Conservation (phyloP, 2,888 invertebrate species). For the Chalcis sispes region DNA sequence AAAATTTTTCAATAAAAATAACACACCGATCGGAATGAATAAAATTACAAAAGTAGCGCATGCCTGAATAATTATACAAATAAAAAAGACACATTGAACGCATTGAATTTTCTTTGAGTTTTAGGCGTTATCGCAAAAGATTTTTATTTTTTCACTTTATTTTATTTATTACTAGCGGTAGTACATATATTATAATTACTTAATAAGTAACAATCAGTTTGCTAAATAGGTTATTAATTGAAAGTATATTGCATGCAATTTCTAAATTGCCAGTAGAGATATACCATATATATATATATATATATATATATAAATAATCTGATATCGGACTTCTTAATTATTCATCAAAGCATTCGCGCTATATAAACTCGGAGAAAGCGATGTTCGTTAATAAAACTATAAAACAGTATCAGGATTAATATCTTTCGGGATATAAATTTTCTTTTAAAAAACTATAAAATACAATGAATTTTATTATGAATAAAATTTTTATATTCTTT, state of each 20-base stretch:
- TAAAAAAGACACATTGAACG: no score
- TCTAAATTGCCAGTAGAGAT: not conserved
- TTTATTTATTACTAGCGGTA: not conserved
- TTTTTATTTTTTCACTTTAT: not conserved
- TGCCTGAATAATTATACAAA: no score
- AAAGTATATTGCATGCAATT: slow-evolving; percentile 5
- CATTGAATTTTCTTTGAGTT: no score
- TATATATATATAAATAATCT: slow-evolving; percentile 33
- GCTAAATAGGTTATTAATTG: slow-evolving; percentile 9
- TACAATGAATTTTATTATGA: no score
- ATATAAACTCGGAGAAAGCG: slow-evolving; percentile 33
- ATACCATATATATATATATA: no score
- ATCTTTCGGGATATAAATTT: no score
- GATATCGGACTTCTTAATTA: slow-evolving; percentile 38
- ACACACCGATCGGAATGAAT: no score
- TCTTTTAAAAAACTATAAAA: no score
- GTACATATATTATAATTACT: slow-evolving; percentile 5
- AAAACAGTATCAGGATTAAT: not conserved
- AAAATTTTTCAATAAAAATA: no score
- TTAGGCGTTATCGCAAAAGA: no score
- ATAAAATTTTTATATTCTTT: no score
- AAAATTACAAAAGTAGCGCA: no score
- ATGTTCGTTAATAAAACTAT: not conserved
- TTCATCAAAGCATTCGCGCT: slow-evolving; percentile 32
- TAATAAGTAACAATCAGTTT: slow-evolving; percentile 13